Evolutionary conservation across 2,888 invertebrate species (phyloP), one percentile per base, ranked within the genome.

Genomic region (Drosophila engyochracea): DNA sequence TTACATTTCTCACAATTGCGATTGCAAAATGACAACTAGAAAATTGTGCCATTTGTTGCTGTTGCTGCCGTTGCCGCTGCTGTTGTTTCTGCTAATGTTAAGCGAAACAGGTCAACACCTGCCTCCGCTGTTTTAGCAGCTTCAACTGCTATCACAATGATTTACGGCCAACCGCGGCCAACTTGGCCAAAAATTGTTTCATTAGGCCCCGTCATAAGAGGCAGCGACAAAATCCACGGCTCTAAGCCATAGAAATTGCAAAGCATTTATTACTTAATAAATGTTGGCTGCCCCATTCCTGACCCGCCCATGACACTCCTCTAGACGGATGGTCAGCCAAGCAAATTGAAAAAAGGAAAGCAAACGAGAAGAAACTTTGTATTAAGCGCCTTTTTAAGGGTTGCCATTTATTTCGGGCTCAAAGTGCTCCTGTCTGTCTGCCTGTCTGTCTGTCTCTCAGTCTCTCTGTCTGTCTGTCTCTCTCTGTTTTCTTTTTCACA

Each of bases 221-320:
- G 10, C 41, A 31, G 30, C 31, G 44, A 57, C 55, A 31, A 79
- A 79, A 77, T 85, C 81, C 64, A 69, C 70, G 74, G 31, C 66
- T 41, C 61, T 76, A 85, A 83, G 76, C 63, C 66, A 63, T 70
- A 72, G 79, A 74, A 85, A 88, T 88, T 74, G 85, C 74, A 62
- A 66, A 72, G 76, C 82, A 86, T 88, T 85, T 85, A 88, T 88
- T 84, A 82, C 83, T 89, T 82, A 83, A 89, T 86, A 86, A 89
- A 85, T 63, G 75, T 60, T 67, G 66, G 41, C 30, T 30, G 28
- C 10, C 19, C 63, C 25, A 28, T n/a, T 16, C 12, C 35, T 22
- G 4, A 22, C 51, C 14, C 1, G 33, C 19, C 39, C 19, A 10
- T 28, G 19, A 2, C 12, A 4, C 14, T 7, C 25, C 58, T 0